Conservation (phyloP, 2,113 vertebrate genomes). For the Cavia porcellus region DNA sequence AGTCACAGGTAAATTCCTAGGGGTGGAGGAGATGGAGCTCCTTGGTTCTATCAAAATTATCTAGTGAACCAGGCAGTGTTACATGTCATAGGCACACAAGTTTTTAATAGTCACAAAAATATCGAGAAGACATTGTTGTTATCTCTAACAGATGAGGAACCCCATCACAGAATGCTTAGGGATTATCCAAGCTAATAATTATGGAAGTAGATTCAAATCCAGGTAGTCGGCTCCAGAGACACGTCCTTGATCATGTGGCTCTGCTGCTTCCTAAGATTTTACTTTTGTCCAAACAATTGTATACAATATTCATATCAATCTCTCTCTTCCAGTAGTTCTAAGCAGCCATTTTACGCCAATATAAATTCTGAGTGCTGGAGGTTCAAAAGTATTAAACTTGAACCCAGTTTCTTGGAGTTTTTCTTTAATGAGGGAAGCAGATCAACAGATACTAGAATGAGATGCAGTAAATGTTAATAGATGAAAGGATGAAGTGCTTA, state of each 20-base stretch:
- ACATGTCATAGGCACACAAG: not conserved
- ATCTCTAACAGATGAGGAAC: not conserved
- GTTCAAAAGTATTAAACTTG: slow-evolving; percentile 18
- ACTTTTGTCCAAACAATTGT: not conserved
- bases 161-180: not conserved
- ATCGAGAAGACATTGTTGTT: not conserved
- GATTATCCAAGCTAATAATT: not conserved
- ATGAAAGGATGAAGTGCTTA: not conserved
- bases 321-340: not conserved
- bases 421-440: not conserved
- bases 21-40: too few species aligned
- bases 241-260: not conserved
- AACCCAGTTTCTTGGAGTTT: not conserved
- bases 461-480: not conserved
- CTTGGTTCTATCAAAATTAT: not conserved
- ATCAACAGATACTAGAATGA: not conserved
- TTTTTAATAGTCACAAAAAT: not conserved
- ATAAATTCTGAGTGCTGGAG: not conserved
- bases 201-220: not conserved
- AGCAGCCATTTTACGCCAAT: not conserved
- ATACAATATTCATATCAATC: not conserved
- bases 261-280: not conserved
- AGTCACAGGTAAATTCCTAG: too few species aligned
- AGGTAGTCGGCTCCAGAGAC: not conserved
- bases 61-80: not conserved